These are phyloP conservation scores for Tipula vernalis DNA, from an alignment of 2,888 invertebrate genomes.

Conservation along the genomic window DNA sequence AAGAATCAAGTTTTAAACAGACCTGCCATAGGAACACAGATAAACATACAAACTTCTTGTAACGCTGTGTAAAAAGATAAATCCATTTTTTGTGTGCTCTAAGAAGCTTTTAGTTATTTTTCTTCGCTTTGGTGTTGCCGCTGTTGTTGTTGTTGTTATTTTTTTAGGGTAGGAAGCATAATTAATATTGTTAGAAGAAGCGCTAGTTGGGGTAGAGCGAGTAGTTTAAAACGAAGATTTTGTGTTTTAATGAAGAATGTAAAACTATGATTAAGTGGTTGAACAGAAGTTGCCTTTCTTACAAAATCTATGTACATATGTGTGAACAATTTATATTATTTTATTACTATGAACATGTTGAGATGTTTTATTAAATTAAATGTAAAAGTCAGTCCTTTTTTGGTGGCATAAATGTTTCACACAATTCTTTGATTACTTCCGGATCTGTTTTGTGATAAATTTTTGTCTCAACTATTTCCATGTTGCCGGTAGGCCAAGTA, in stretches of 20 bases:
- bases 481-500: slow-evolving; percentile 34
- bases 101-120: background rate
- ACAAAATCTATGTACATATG: background rate
- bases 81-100: background rate
- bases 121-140: background rate
- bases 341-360: background rate
- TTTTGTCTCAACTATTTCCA: slow-evolving; percentile 15
- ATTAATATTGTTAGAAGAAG: background rate
- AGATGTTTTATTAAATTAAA: background rate
- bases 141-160: background rate
- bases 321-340: background rate
- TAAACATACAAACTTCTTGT: background rate
- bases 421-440: background rate
- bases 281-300: background rate
- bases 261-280: background rate
- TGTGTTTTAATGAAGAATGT: background rate
- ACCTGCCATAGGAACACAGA: background rate
- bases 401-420: background rate
- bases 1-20: background rate
- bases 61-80: background rate
- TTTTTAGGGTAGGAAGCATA: background rate
- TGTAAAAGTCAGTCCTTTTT: background rate
- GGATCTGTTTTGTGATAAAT: background rate
- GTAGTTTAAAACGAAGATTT: background rate
- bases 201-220: background rate